phyloP scores from a whole-genome alignment of 2,888 invertebrate species.

The Trichacis sp. region DNA sequence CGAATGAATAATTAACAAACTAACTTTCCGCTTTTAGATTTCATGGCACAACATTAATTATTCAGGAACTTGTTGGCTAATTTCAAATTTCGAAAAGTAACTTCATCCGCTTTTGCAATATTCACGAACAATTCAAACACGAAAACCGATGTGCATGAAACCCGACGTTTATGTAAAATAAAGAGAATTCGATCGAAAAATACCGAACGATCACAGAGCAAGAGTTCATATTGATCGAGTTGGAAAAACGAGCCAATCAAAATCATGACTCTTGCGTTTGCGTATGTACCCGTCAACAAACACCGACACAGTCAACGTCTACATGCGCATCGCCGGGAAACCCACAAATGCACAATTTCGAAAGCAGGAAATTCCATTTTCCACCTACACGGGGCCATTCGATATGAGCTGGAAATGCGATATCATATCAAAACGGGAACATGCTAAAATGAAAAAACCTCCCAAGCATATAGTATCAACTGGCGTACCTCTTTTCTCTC shows the following conservation, averaged over 20 bases:
- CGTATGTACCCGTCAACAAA: slow-evolving; percentile 34
- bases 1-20: no score
- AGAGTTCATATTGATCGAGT: slow-evolving; percentile 30
- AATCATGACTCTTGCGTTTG: slow-evolving; percentile 25
- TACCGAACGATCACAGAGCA: slow-evolving; percentile 15
- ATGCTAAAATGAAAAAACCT: slow-evolving; percentile 55
- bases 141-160: no score
- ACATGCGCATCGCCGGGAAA: slow-evolving; percentile 26
- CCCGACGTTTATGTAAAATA: no score
- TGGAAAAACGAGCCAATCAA: slow-evolving; percentile 26
- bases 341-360: slow-evolving; percentile 38
- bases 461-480: slow-evolving; percentile 62
- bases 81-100: no score
- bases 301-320: slow-evolving; percentile 30
- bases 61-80: no score
- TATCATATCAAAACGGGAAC: slow-evolving; percentile 41
- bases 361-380: slow-evolving; percentile 42
- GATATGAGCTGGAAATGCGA: slow-evolving; percentile 40
- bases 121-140: no score
- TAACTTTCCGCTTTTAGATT: no score
- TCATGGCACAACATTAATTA: no score
- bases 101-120: no score
- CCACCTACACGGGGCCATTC: slow-evolving; percentile 36
- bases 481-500: slow-evolving; percentile 56
- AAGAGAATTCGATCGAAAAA: slow-evolving; percentile 20